Conservation (phyloP, 2,797 vertebrate species). For the Xerus rutilus region DNA sequence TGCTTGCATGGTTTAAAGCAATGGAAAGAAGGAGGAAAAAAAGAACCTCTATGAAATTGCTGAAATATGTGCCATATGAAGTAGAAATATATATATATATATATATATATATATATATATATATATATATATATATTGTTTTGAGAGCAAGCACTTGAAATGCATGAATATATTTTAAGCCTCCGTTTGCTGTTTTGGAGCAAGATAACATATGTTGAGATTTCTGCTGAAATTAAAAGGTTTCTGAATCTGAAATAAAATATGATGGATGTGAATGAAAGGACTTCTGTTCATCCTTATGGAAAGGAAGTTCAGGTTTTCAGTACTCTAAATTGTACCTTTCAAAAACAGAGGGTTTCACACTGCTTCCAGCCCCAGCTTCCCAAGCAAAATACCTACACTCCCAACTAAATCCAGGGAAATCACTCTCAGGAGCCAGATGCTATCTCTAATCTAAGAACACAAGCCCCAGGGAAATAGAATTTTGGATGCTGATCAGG, state of each 20-base stretch:
- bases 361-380: background rate
- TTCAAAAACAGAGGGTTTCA: conserved; percentile 60
- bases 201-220: conserved; percentile 71
- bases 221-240: conserved; percentile 63
- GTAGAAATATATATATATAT: conserved; percentile 62
- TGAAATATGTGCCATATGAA: conserved; percentile 53
- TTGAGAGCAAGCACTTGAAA: conserved; percentile 69
- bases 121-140: conserved; percentile 61
- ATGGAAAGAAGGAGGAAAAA: background rate
- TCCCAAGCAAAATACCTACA: conserved; percentile 61
- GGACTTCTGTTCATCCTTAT: conserved; percentile 78
- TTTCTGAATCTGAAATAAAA: conserved; percentile 76
- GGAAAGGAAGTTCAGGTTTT: conserved; percentile 71
- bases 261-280: conserved; percentile 78
- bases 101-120: no score
- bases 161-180: conserved; percentile 70
- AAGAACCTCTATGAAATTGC: conserved; percentile 27
- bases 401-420: conserved; percentile 13
- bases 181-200: conserved; percentile 64
- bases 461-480: conserved; percentile 32
- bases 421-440: background rate
- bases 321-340: conserved; percentile 61
- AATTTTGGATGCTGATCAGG: conserved; percentile 10
- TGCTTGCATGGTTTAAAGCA: conserved; percentile 78
- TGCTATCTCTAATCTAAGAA: conserved; percentile 57